Evolutionary conservation across 2,888 invertebrate genomes (phyloP).

Genomic region (Pollenia labialis): DNA sequence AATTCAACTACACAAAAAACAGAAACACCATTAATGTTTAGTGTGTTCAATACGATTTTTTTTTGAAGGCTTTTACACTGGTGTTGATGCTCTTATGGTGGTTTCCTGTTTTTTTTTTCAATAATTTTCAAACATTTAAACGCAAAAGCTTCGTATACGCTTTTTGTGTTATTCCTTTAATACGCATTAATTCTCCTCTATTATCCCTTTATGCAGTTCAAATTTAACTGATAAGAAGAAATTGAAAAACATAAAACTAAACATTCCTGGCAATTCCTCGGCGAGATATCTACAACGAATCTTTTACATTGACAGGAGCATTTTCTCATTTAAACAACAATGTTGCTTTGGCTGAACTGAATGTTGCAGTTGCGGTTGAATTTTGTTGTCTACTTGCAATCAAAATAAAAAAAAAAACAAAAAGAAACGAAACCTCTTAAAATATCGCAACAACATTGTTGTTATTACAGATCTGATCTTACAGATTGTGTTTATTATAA

Average conservation of each 20-base stretch:
- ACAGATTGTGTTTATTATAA: constrained; percentile 33
- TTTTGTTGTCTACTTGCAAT: constrained; percentile 25
- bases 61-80: constrained; percentile 40
- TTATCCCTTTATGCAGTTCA: constrained; percentile 18
- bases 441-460: constrained; percentile 34
- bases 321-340: constrained; percentile 66
- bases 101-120: constrained; percentile 26
- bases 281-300: constrained; percentile 60
- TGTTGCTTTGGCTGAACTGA: constrained; percentile 37
- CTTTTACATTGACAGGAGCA: constrained; percentile 71
- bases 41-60: constrained; percentile 29
- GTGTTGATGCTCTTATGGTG: constrained; percentile 2
- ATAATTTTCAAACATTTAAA: constrained; percentile 45
- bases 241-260: constrained; percentile 35
- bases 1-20: constrained; percentile 9
- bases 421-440: constrained; percentile 1
- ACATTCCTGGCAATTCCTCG: constrained; percentile 45
- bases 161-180: constrained; percentile 18
- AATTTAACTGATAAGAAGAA: constrained; percentile 50
- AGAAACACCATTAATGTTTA: constrained; percentile 49
- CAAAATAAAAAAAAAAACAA: not conserved
- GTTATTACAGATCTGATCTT: constrained; percentile 48
- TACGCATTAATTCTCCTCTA: constrained; percentile 51
- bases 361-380: constrained; percentile 16
- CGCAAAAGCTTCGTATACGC: not conserved